phyloP scores from a whole-genome alignment of 30 jellyfish, hydroid and myxozoan genomes.

The Chironex yamaguchii region DNA sequence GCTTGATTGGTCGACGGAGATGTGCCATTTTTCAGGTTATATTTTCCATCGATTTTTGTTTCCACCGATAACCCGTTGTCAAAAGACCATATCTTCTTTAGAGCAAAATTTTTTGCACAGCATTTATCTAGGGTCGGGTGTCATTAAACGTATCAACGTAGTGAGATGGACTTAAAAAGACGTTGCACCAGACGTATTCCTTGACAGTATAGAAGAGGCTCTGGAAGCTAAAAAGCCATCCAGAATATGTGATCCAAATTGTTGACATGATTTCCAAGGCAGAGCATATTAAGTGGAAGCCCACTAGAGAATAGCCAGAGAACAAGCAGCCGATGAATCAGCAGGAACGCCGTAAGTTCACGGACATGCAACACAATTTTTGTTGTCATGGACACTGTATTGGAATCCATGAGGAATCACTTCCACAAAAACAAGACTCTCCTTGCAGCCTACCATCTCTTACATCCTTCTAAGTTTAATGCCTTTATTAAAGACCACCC shows the following conservation, averaged over 20 bases:
- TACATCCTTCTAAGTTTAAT: not conserved
- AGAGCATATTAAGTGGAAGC: not conserved
- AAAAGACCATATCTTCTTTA: too few species aligned
- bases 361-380: slow-evolving; percentile 5
- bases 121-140: too few species aligned
- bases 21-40: too few species aligned
- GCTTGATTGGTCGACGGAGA: too few species aligned
- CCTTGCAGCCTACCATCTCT: not conserved
- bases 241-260: slow-evolving; percentile 4
- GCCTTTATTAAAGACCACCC: not conserved
- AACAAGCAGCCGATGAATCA: slow-evolving; percentile 33
- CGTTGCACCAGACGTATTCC: too few species aligned
- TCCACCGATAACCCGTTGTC: too few species aligned
- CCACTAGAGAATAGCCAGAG: slow-evolving; percentile 26
- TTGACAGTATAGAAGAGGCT: too few species aligned
- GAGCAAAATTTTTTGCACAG: too few species aligned
- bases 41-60: too few species aligned
- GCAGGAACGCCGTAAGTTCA: slow-evolving; percentile 20
- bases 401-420: slow-evolving; percentile 15
- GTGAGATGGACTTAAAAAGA: too few species aligned
- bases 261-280: slow-evolving; percentile 1
- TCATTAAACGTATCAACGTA: too few species aligned
- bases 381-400: slow-evolving; percentile 33
- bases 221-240: slow-evolving; percentile 18
- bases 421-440: slow-evolving; percentile 4